Evolutionary conservation across 2,888 invertebrate species (phyloP), one percentile per base, ranked within the genome.

Genomic region (Drosophila villosipedis): DNA sequence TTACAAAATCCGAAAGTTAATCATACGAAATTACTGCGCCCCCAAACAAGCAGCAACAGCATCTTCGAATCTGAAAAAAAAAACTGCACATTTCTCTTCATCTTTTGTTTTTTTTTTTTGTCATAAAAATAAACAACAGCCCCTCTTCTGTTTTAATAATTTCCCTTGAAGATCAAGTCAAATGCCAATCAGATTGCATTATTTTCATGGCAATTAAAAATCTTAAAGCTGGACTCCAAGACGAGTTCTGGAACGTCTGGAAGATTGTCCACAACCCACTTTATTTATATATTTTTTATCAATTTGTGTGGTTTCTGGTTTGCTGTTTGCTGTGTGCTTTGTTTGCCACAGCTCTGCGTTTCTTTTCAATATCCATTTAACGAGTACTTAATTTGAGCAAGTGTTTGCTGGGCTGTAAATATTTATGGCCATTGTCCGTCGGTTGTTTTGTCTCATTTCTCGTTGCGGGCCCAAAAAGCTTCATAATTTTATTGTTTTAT

Each of bases 321-420:
- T 33, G 39, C 25, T 72, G 58, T 58, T 57, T 43, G 43, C 58
- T 30, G 47, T 43, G 31, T 53, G 52, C 37, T 37, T 57, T 54
- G 60, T 52, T 69, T 39, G 50, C 50, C 43, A 47, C 58, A 37
- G 53, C 37, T 57, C 50, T 71, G 63, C 54, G 62, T 63, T 63
- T 80, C 79, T 76, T 89, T 89, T 84, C 87, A 83, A 84, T 89
- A 84, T 83, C 77, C 73, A 79, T 90, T 89, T 90, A 83, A 87
- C 89, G 84, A 89, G 87, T 90, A 86, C 88, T 90, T 89, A 89
- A 89, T 89, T 89, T 82, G 76, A 78, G 82, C 89, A 89, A 90
- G 88, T 89, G 87, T 88, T 90, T 86, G 86, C 80, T 86, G 79
- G 83, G 88, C 78, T 89, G 87, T 88, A 90, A 88, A 90, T 90